A percentile compares a stretch with the other conserved stretches of the same genome.
These are phyloP conservation scores for Squalus acanthias DNA, from an alignment of 2,797 vertebrate species.

Conservation along the genomic window DNA sequence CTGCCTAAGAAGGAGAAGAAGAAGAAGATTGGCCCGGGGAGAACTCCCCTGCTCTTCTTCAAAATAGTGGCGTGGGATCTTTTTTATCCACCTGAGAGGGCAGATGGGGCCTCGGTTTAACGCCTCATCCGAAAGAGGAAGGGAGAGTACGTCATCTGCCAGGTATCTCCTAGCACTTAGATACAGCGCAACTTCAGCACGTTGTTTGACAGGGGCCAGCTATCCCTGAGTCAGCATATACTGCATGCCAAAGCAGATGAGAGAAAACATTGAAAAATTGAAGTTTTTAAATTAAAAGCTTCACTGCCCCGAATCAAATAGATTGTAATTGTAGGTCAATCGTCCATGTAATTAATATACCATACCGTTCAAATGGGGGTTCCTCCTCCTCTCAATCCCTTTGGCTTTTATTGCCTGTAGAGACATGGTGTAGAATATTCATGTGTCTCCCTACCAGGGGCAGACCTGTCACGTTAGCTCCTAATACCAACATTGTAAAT, in stretches of 20 bases:
- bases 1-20: too few species aligned
- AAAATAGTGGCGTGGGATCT: too few species aligned
- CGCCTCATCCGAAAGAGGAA: not conserved
- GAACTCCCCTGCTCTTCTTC: too few species aligned
- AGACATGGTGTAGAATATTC: not conserved
- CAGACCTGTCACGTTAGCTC: not conserved
- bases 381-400: not conserved
- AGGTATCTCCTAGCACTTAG: not conserved
- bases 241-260: not conserved
- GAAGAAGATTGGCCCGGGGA: too few species aligned
- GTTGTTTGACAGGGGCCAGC: not conserved
- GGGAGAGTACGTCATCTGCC: too few species aligned
- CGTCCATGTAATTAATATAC: not conserved
- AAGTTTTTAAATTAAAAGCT: conserved; percentile 28
- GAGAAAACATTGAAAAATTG: not conserved
- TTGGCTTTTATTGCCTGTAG: not conserved
- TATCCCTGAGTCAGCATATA: not conserved
- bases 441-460: too few species aligned
- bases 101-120: not conserved
- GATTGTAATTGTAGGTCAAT: conserved; percentile 11
- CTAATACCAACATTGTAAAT: not conserved
- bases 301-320: conserved; percentile 13
- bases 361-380: not conserved
- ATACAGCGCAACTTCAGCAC: not conserved
- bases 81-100: too few species aligned